phyloP scores from a whole-genome alignment of 2,797 vertebrate genomes.

The Propithecus perrieri region DNA sequence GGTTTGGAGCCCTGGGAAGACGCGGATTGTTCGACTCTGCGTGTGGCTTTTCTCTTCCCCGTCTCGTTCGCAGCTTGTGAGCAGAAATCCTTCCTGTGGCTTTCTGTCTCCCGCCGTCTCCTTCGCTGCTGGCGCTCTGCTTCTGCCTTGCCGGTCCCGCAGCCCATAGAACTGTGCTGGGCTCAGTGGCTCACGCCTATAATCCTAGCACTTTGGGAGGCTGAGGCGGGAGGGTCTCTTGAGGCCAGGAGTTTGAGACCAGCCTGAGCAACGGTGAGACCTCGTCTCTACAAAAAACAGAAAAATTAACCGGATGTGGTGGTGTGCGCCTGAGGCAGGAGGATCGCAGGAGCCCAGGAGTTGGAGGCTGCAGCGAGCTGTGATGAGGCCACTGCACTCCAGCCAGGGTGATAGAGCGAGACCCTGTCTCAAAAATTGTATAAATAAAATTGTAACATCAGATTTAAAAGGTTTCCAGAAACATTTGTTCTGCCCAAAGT shows the following conservation, averaged over 20 bases:
- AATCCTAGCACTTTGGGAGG: neutral
- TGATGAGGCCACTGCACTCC: neutral
- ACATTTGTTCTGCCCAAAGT: neutral
- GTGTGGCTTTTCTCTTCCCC: neutral
- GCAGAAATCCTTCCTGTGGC: neutral
- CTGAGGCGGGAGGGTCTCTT: too few relatives aligned
- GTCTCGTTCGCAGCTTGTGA: neutral
- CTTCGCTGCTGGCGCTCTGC: accelerated
- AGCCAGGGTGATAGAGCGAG: neutral
- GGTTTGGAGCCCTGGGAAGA: neutral
- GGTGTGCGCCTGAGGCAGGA: neutral
- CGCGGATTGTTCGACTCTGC: neutral
- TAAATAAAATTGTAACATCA: neutral
- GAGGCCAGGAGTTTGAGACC: too few relatives aligned
- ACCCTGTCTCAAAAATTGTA: neutral
- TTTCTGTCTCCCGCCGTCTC: too few relatives aligned
- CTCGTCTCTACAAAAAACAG: too few relatives aligned
- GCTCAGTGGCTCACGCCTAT: too few relatives aligned
- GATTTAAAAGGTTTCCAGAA: neutral
- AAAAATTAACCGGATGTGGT: too few relatives aligned
- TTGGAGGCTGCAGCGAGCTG: neutral
- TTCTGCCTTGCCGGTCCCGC: neutral
- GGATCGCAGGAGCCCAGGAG: neutral
- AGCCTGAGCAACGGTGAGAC: too few relatives aligned
- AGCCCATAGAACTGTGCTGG: neutral